Conservation (phyloP, 2,113 vertebrate species). For the Pogona vitticeps region DNA sequence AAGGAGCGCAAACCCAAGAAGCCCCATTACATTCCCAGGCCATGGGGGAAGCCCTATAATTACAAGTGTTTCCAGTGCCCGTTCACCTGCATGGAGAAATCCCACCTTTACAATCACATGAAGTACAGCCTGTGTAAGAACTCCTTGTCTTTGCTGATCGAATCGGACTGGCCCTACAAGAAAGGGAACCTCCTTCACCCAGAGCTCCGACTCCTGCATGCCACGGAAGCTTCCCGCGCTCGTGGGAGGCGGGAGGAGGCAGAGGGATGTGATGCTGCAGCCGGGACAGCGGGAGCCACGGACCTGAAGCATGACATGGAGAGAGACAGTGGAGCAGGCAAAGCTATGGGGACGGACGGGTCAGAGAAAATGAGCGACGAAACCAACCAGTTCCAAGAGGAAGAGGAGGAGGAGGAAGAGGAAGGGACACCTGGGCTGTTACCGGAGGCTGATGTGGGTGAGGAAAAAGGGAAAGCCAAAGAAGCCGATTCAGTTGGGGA, state of each 20-base stretch:
- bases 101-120: conserved; percentile 99
- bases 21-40: conserved; percentile 95
- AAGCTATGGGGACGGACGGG: conserved; percentile 14
- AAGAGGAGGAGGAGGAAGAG: conserved; percentile 74
- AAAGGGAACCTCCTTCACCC: conserved; percentile 85
- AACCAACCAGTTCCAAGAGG: conserved; percentile 61
- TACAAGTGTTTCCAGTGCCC: conserved; percentile 99
- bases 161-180: conserved; percentile 93
- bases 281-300: fast-evolving
- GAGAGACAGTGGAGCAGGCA: background rate
- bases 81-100: conserved; percentile 99
- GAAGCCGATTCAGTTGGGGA: conserved; percentile 16
- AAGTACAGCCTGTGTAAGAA: conserved; percentile 99
- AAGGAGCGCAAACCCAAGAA: conserved; percentile 97
- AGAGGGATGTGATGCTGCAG: conserved; percentile 43
- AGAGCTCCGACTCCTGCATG: conserved; percentile 81
- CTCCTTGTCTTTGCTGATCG: conserved; percentile 93
- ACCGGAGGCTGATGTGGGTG: conserved; percentile 60
- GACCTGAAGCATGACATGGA: background rate
- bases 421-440: conserved; percentile 44
- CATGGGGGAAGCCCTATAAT: conserved; percentile 98
- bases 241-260: conserved; percentile 53
- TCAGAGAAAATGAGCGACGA: conserved; percentile 64
- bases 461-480: conserved; percentile 55
- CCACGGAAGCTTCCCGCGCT: conserved; percentile 57